Evolutionary conservation across 2,113 vertebrate species (phyloP).

Genomic region (Xenopus borealis): DNA sequence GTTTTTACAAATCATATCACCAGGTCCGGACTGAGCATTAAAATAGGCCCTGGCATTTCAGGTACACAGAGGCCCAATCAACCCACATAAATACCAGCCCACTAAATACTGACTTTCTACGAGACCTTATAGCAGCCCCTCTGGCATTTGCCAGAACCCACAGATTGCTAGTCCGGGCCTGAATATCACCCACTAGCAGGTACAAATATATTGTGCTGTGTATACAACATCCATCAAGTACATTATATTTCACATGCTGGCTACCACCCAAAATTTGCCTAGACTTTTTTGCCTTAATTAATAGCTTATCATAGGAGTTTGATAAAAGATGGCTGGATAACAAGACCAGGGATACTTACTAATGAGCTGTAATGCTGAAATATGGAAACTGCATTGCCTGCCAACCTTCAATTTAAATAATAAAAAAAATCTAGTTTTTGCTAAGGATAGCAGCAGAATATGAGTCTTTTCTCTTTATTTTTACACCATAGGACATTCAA

Average conservation of each 20-base stretch:
- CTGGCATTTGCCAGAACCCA: too few species aligned
- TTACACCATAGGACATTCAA: too few species aligned
- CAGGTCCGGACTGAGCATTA: too few species aligned
- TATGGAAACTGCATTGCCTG: conserved; percentile 29
- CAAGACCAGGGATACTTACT: conserved; percentile 41
- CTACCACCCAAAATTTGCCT: conserved; percentile 33
- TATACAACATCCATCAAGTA: conserved; percentile 33
- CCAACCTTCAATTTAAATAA: conserved; percentile 21
- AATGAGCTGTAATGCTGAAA: conserved; percentile 44
- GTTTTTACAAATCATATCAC: not conserved
- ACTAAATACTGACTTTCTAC: too few species aligned
- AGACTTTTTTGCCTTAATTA: conserved; percentile 43
- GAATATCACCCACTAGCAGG: not conserved
- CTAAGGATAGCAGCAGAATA: too few species aligned
- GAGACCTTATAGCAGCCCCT: too few species aligned
- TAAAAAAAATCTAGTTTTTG: too few species aligned
- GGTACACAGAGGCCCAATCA: too few species aligned
- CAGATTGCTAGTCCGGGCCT: too few species aligned
- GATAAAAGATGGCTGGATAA: conserved; percentile 32
- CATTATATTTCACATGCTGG: conserved; percentile 34
- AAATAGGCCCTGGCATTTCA: too few species aligned
- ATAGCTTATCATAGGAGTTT: conserved; percentile 35
- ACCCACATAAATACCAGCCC: too few species aligned
- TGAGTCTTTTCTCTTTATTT: too few species aligned
- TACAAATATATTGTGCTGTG: not conserved